A percentile compares a stretch with the other conserved stretches of the same genome.
Evolutionary conservation across 2,113 vertebrate genomes (phyloP).

Genomic region (Polypterus bichir): DNA sequence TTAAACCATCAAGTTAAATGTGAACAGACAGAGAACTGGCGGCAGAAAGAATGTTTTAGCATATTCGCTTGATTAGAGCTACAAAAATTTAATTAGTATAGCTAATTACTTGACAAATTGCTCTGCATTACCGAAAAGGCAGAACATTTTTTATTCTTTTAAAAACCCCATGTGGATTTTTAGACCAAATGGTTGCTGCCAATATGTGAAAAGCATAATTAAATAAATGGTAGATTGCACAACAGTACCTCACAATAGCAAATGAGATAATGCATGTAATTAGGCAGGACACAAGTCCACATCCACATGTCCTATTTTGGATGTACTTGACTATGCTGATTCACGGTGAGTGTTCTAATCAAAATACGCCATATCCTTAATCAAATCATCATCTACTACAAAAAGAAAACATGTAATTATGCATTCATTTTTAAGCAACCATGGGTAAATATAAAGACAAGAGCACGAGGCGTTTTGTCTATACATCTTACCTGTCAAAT

Average conservation of each 20-base stretch:
- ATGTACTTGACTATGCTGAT: slow-evolving; percentile 31
- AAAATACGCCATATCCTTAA: slow-evolving; percentile 26
- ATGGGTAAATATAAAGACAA: too few species aligned
- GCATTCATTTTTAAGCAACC: too few species aligned
- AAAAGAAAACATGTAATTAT: slow-evolving; percentile 12
- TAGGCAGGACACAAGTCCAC: slow-evolving; percentile 57
- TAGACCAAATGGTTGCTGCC: slow-evolving; percentile 76
- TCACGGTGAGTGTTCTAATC: slow-evolving; percentile 45
- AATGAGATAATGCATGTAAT: slow-evolving; percentile 85
- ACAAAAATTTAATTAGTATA: slow-evolving; percentile 91
- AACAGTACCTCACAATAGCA: slow-evolving; percentile 77
- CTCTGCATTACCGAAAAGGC: slow-evolving; percentile 75
- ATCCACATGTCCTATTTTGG: slow-evolving; percentile 62
- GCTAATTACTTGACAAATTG: slow-evolving; percentile 98
- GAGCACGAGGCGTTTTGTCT: too few species aligned
- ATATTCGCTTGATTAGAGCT: slow-evolving; percentile 96
- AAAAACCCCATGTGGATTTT: slow-evolving; percentile 63
- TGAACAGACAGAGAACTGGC: slow-evolving; percentile 87
- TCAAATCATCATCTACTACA: slow-evolving; percentile 27
- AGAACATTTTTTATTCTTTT: slow-evolving; percentile 55
- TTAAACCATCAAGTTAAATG: slow-evolving; percentile 98
- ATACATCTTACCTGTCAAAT: too few species aligned
- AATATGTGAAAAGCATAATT: slow-evolving; percentile 93
- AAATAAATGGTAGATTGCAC: slow-evolving; percentile 94
- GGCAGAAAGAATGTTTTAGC: slow-evolving; percentile 93